Conservation (phyloP, 2,113 vertebrate species). For the Xiphorhynchus elegans region DNA sequence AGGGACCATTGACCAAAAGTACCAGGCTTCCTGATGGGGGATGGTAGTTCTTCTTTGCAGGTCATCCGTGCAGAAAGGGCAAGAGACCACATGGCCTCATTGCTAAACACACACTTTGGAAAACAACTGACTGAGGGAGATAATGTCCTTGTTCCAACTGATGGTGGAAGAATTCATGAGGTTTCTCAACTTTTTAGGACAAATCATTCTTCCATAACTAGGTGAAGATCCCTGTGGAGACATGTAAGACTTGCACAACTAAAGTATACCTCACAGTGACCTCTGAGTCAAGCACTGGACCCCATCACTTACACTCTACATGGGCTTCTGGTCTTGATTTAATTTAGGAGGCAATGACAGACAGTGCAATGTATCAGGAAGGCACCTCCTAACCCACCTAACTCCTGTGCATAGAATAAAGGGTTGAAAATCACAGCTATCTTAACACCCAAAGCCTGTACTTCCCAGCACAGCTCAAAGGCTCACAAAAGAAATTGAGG, state of each 20-base stretch:
- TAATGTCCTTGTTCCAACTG: neutral
- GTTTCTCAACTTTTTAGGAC: neutral
- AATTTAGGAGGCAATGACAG: neutral
- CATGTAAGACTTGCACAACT: neutral
- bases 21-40: neutral
- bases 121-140: neutral
- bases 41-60: neutral
- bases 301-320: neutral
- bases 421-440: neutral
- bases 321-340: neutral
- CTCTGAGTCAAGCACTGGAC: neutral
- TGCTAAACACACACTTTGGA: neutral
- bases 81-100: neutral
- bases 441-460: neutral
- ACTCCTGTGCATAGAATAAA: neutral
- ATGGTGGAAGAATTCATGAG: neutral
- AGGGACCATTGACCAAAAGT: slow-evolving; percentile 18
- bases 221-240: neutral
- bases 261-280: neutral
- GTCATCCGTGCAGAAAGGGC: neutral
- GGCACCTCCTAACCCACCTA: neutral
- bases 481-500: neutral
- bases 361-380: neutral
- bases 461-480: neutral
- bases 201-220: neutral